Evolutionary conservation across 2,888 invertebrate genomes (phyloP), one percentile per base, ranked within the genome.

Genomic region (Lasioglossum villosulum): DNA sequence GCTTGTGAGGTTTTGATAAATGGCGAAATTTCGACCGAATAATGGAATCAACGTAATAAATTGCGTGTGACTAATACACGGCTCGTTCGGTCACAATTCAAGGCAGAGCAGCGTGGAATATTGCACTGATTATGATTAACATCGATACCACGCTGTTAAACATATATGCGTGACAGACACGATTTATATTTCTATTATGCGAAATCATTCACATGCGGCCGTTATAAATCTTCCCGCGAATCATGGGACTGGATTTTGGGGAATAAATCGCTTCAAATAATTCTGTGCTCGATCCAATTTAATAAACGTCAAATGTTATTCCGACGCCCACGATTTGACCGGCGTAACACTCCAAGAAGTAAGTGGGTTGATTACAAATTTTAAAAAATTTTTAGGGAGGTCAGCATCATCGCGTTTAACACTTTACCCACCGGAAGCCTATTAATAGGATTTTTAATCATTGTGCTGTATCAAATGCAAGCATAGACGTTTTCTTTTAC

Each of bases 51-150:
- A n/a, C n/a, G 30, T 82, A 78, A 78, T 70, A 78, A 82, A 82
- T 78, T 68, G 30, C 27, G 30, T 4, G 27, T 37, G 48, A 42
- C 34, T 72, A 59, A 73, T 66, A 45, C 37, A 59, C 5, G 45
- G 59, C 39, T 30, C 34, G 73, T 52, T 48, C 39, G 71, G 30
- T 74, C 42, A 45, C 72, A 56, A 66, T 73, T 76, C 48, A 23
- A 59, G 39, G 52, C 34, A n/a, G 56, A 34, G 2, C 27, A 19
- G 23, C 45, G 10, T 42, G 71, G 71, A 72, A 76, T 42, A 76
- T 73, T 39, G 37, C 52, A 10, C 34, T 23, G n/a, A 81, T 73
- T 81, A 82, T 37, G 82, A 81, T 82, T 76, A 75, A 66, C 66
- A 68, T 73, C 27, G 56, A 66, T 72, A 52, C 8, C 30, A 3